These are phyloP conservation scores for Proctacanthus coquilletti DNA, from an alignment of 1,140 invertebrate genomes.

Conservation along the genomic window DNA sequence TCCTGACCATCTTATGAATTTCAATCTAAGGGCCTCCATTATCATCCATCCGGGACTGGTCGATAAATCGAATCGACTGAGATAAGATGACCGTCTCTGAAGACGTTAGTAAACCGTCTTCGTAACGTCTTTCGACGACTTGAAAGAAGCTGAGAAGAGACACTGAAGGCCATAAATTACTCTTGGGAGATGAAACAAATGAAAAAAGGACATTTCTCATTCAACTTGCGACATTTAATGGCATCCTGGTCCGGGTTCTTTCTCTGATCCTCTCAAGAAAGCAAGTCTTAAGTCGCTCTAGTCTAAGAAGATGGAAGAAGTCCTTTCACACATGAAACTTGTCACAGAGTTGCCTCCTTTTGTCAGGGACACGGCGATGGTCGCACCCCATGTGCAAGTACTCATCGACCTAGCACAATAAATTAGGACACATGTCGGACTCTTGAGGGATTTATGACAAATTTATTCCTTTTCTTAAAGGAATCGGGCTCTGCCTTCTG, in stretches of 20 bases:
- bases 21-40: too few relatives aligned
- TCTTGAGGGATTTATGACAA: conserved; percentile 1
- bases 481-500: too few relatives aligned
- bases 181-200: neutral
- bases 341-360: neutral
- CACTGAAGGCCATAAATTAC: neutral
- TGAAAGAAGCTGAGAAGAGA: too few relatives aligned
- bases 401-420: neutral
- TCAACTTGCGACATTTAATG: conserved; percentile 1
- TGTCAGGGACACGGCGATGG: neutral
- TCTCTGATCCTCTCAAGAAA: neutral
- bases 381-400: neutral
- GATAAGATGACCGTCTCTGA: too few relatives aligned
- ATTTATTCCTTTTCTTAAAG: too few relatives aligned
- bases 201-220: conserved; percentile 1
- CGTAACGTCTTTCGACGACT: too few relatives aligned
- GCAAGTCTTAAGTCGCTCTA: too few relatives aligned
- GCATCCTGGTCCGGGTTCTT: neutral
- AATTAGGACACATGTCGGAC: neutral
- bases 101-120: too few relatives aligned
- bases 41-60: too few relatives aligned
- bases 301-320: too few relatives aligned
- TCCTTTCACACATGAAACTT: conserved; percentile 1
- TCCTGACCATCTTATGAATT: too few relatives aligned
- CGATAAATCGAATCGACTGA: too few relatives aligned